These are phyloP conservation scores for Drosophila elegans DNA, from an alignment of 1,140 invertebrate genomes.

Conservation along the genomic window DNA sequence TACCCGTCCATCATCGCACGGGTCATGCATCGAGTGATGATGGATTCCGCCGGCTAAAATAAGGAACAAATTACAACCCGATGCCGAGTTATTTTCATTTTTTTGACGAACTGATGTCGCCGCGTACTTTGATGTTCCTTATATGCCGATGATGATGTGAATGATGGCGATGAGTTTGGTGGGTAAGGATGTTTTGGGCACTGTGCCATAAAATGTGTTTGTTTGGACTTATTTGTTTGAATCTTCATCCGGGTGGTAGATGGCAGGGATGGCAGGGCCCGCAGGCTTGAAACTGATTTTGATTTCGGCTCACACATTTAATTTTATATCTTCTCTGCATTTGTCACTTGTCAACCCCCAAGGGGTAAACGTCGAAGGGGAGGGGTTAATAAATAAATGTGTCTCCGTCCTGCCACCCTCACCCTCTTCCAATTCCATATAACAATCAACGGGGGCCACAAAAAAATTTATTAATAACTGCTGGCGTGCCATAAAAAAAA, in stretches of 20 bases:
- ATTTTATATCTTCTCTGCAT: slow-evolving; percentile 32
- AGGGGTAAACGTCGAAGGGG: not conserved
- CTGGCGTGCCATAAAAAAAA: slow-evolving; percentile 63
- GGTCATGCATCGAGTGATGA: slow-evolving; percentile 45
- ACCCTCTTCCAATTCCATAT: slow-evolving; percentile 38
- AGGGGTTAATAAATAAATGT: slow-evolving; percentile 15
- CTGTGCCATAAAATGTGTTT: slow-evolving; percentile 27
- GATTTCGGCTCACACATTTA: slow-evolving; percentile 53
- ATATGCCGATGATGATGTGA: slow-evolving; percentile 31
- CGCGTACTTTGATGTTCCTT: slow-evolving; percentile 62
- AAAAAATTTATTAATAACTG: slow-evolving; percentile 71
- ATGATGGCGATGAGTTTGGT: slow-evolving; percentile 26
- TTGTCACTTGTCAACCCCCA: slow-evolving; percentile 51
- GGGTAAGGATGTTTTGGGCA: slow-evolving; percentile 48
- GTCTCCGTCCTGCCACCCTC: slow-evolving; percentile 9
- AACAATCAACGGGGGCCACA: slow-evolving; percentile 71
- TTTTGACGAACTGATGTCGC: slow-evolving; percentile 77
- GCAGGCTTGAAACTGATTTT: slow-evolving; percentile 44
- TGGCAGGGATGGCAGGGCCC: not conserved
- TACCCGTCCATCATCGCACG: slow-evolving; percentile 24
- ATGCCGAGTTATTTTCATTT: slow-evolving; percentile 22
- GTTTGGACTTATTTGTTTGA: slow-evolving; percentile 57
- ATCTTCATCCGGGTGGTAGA: slow-evolving; percentile 28
- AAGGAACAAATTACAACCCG: slow-evolving; percentile 59
- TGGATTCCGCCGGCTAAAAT: slow-evolving; percentile 59